These are phyloP conservation scores for Watsonalla cultraria DNA, from an alignment of 2,888 invertebrate genomes.

Conservation along the genomic window DNA sequence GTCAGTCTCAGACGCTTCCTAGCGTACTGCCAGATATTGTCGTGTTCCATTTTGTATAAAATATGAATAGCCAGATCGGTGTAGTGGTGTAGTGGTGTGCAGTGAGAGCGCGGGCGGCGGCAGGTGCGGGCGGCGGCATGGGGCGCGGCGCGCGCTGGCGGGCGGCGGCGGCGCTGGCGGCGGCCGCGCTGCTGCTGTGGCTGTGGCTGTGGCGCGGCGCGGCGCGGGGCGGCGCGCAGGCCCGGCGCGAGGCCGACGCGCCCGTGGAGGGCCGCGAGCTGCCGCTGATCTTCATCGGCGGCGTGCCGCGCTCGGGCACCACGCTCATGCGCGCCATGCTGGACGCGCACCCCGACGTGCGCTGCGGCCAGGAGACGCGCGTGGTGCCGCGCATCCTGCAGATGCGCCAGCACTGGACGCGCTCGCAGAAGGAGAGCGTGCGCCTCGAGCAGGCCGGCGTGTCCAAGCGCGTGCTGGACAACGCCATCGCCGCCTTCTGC, in stretches of 20 bases:
- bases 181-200: conserved; percentile 33
- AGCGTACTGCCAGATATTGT: too few relatives aligned
- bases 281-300: conserved; percentile 98
- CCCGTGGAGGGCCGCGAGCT: conserved; percentile 87
- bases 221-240: conserved; percentile 16
- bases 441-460: conserved; percentile 96
- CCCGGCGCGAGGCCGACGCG: conserved; percentile 22
- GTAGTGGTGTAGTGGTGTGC: conserved; percentile 1
- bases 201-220: conserved; percentile 35
- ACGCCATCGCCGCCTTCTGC: conserved; percentile 97
- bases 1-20: too few relatives aligned
- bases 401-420: conserved; percentile 96
- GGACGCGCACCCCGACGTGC: conserved; percentile 97
- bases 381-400: conserved; percentile 98
- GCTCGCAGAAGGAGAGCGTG: conserved; percentile 94
- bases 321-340: conserved; percentile 98
- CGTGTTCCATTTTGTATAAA: too few relatives aligned
- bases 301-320: conserved; percentile 98
- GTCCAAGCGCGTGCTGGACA: conserved; percentile 93
- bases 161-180: conserved; percentile 26
- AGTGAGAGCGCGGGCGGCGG: background rate
- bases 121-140: conserved; percentile 20
- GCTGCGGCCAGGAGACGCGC: conserved; percentile 98
- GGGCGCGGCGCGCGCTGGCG: conserved; percentile 35
- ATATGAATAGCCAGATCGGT: too few relatives aligned